Evolutionary conservation across 2,888 invertebrate species (phyloP), one percentile per base, ranked within the genome.

Genomic region (Tenthredo livida): DNA sequence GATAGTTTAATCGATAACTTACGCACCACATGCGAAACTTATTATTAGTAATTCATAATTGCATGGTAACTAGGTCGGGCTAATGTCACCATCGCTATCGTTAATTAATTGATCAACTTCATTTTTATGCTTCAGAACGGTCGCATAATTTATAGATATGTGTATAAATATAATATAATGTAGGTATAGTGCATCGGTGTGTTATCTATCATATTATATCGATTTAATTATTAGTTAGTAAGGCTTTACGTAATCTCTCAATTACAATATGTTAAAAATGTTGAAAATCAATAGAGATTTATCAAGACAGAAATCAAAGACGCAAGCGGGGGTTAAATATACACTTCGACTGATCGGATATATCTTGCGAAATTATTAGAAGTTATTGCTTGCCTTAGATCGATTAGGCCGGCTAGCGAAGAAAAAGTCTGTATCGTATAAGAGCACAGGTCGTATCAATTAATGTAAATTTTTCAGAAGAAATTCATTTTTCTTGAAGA

Each of bases 61-160:
- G 54, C 54, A 33, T 21, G 50, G 29, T 54, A 77, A 77, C 75
- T 77, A 50, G 75, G 75, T 77, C 75, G 50, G 75, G 75, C 21
- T 77, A 29, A 77, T 50, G 75, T 77, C 50, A 77, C 47, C 50
- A 77, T 17, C 47, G 47, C 75, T 47, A 47, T 75, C 75, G 75
- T 29, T 75, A 75, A 75, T 75, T 75, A 47, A 75, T 75, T 47
- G 25, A 29, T 25, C 5, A 75, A 75, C 43, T 75, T 75, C 50
- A 75, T 75, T 43, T 5, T 1, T 15, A 54, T 54, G 12, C 12
- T 15, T 1, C 67, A 21, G 5, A 67, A 1, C 33, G 5, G 12
- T 33, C 47, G 15, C 5, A 33, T 43, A 9, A 43, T 47, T 0
- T 47, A 47, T 47, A 15, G 50, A 33, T 50, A 17, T 54, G 17